These are phyloP conservation scores for Cryptocephalus moraei DNA, from an alignment of 2,888 invertebrate species.

Conservation along the genomic window DNA sequence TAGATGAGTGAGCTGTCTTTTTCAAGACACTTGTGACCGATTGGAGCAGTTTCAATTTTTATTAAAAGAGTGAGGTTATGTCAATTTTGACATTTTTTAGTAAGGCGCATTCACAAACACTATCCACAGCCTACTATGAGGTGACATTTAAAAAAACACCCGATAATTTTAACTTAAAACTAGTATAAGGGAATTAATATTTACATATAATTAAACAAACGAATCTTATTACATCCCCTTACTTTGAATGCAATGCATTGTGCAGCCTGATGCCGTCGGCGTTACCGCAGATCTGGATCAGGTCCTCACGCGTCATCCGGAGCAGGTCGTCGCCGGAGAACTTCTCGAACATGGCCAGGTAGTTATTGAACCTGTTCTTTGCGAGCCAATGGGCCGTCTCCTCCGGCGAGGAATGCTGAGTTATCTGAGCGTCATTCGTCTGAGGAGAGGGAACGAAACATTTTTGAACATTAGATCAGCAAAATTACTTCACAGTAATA, in stretches of 20 bases:
- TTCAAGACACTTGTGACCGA: no score
- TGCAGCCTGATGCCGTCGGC: slow-evolving; percentile 90
- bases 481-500: neutral
- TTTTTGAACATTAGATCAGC: neutral
- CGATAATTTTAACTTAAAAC: no score
- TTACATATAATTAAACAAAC: no score
- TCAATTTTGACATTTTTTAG: no score
- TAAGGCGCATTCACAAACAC: no score
- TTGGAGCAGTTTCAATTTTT: no score
- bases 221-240: slow-evolving; percentile 40
- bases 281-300: slow-evolving; percentile 88
- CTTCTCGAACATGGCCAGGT: slow-evolving; percentile 66
- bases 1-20: no score
- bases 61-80: no score
- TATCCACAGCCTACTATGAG: no score
- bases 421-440: slow-evolving; percentile 32
- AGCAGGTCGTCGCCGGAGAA: slow-evolving; percentile 85
- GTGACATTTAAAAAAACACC: no score
- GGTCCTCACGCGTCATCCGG: slow-evolving; percentile 79
- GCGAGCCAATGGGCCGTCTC: slow-evolving; percentile 76
- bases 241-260: slow-evolving; percentile 82
- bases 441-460: neutral
- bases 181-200: no score
- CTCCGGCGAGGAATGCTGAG: slow-evolving; percentile 55
- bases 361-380: slow-evolving; percentile 65